Evolutionary conservation across 2,888 invertebrate genomes (phyloP).

Genomic region (Nomada ruficornis): DNA sequence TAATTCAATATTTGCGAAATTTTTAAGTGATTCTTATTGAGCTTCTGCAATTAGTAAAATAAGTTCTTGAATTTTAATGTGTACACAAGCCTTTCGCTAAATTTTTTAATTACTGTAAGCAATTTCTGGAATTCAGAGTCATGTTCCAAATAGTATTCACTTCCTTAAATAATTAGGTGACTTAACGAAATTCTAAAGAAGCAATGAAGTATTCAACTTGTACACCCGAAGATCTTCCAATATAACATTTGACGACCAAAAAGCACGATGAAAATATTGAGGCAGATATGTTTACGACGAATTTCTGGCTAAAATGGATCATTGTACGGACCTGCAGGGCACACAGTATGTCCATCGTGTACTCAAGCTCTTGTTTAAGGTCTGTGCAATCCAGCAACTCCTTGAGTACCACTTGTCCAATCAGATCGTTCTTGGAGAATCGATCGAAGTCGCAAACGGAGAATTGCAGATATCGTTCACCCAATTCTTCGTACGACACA

Average conservation of each 20-base stretch:
- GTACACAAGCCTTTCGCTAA: background rate
- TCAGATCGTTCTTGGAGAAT: constrained; percentile 94
- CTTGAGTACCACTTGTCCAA: constrained; percentile 93
- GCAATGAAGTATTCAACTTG: background rate
- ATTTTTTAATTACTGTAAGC: background rate
- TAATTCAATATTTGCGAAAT: too few species aligned
- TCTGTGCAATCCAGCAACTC: constrained; percentile 92
- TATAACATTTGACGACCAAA: background rate
- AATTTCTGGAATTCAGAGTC: too few species aligned
- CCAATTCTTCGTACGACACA: constrained; percentile 91
- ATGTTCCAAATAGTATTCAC: background rate
- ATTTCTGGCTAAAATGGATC: constrained; percentile 52
- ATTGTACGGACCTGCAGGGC: constrained; percentile 88
- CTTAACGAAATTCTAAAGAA: too few species aligned
- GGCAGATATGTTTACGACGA: background rate
- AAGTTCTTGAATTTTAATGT: background rate
- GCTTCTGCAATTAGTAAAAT: too few species aligned
- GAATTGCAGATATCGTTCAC: constrained; percentile 92
- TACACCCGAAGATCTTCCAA: background rate
- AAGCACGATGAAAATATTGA: background rate
- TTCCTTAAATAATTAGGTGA: background rate
- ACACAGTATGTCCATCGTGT: constrained; percentile 93
- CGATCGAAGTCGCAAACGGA: constrained; percentile 95
- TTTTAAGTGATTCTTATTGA: too few species aligned
- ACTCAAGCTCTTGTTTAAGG: constrained; percentile 92